Percentiles rank a stretch among this genome's conserved stretches.
These are phyloP conservation scores for Nothocercus julius DNA, from an alignment of 2,113 vertebrate genomes.

Conservation along the genomic window DNA sequence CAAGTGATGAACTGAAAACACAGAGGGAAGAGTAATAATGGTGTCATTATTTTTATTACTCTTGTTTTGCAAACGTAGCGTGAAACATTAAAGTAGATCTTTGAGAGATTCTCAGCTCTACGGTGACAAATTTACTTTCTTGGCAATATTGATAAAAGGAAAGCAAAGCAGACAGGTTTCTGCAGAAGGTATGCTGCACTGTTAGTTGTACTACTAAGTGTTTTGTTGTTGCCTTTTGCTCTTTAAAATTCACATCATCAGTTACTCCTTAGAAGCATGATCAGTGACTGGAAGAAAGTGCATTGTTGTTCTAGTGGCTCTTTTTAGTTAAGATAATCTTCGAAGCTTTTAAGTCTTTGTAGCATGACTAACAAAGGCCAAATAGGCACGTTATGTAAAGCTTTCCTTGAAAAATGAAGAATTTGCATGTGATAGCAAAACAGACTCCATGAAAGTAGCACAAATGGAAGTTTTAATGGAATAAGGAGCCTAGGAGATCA, in stretches of 20 bases:
- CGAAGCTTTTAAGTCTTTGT: constrained; percentile 9
- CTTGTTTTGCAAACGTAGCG: constrained; percentile 86
- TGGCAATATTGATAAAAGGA: constrained; percentile 76
- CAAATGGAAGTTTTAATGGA: background rate
- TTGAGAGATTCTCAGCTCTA: constrained; percentile 75
- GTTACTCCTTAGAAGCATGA: constrained; percentile 44
- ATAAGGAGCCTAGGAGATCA: background rate
- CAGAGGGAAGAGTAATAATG: constrained; percentile 89
- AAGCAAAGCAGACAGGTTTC: constrained; percentile 75
- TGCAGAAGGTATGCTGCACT: constrained; percentile 64
- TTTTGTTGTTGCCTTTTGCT: constrained; percentile 43
- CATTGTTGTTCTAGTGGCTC: constrained; percentile 15
- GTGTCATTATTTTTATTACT: constrained; percentile 97
- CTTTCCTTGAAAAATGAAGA: constrained; percentile 44
- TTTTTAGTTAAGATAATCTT: constrained; percentile 62
- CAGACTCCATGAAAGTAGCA: background rate
- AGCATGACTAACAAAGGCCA: constrained; percentile 47
- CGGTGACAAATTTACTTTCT: constrained; percentile 77
- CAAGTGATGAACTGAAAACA: constrained; percentile 87
- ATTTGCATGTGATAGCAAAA: constrained; percentile 28
- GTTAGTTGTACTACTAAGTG: constrained; percentile 69
- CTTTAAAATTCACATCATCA: constrained; percentile 58
- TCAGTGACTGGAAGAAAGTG: constrained; percentile 39
- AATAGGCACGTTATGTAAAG: background rate
- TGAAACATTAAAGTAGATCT: constrained; percentile 84